Evolutionary conservation across 2,113 vertebrate genomes (phyloP).

Genomic region (Raja brachyura): DNA sequence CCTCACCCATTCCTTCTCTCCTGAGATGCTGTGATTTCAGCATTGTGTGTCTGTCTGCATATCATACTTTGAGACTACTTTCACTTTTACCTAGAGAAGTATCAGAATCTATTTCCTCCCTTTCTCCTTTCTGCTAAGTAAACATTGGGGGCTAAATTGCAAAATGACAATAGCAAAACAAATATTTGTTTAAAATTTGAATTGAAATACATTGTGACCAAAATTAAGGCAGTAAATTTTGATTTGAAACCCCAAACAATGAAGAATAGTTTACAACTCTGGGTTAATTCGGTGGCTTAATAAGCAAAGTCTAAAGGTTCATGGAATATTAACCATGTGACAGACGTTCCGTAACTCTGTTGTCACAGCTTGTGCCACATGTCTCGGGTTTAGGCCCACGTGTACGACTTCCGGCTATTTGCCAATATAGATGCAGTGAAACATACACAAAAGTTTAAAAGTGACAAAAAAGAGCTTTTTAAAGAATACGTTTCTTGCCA

Average conservation of each 20-base stretch:
- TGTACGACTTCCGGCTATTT: not conserved
- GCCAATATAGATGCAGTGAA: not conserved
- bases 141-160: not conserved
- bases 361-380: not conserved
- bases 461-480: not conserved
- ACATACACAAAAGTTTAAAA: not conserved
- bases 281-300: not conserved
- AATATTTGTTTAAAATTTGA: too few relatives aligned
- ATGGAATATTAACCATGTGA: not conserved
- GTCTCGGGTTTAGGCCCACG: not conserved
- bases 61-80: not conserved
- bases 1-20: too few relatives aligned
- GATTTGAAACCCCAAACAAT: not conserved
- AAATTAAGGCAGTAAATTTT: not conserved
- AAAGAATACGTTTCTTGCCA: not conserved
- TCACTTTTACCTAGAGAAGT: too few relatives aligned
- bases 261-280: not conserved
- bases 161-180: not conserved
- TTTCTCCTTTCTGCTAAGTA: not conserved
- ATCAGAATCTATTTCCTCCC: not conserved
- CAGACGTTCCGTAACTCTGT: not conserved
- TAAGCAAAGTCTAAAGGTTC: not conserved
- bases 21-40: too few relatives aligned
- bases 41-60: too few relatives aligned
- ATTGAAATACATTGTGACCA: too few relatives aligned